Conservation (phyloP, 1,140 invertebrate genomes). For the Zaprionus tsacasi region DNA sequence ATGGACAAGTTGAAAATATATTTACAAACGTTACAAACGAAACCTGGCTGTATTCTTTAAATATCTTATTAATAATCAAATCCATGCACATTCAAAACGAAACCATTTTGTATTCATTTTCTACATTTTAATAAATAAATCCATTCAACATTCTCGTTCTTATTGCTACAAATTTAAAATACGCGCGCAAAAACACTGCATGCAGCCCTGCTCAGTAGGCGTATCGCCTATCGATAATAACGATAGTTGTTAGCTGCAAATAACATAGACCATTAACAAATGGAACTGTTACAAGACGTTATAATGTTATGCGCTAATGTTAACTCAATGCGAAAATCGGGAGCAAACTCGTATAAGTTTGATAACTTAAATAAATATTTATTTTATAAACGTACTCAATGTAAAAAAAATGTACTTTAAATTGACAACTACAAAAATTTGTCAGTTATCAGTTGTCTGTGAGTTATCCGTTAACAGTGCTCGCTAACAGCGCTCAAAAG, state of each 20-base stretch:
- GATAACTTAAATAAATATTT: too few relatives aligned
- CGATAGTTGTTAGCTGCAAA: background rate
- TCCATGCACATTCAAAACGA: background rate
- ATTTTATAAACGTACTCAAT: too few relatives aligned
- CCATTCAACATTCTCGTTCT: background rate
- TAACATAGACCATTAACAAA: background rate
- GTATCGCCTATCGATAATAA: background rate
- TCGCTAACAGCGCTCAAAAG: too few relatives aligned
- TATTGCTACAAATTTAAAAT: background rate
- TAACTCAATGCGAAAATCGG: too few relatives aligned
- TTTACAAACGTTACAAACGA: background rate
- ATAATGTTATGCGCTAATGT: too few relatives aligned
- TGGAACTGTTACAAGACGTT: too few relatives aligned
- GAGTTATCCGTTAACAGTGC: too few relatives aligned
- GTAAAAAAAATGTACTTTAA: too few relatives aligned
- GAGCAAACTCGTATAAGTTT: too few relatives aligned
- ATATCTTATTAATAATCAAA: background rate
- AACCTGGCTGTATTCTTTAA: background rate
- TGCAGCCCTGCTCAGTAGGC: background rate
- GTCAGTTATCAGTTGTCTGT: too few relatives aligned
- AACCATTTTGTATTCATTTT: background rate
- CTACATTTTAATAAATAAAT: background rate
- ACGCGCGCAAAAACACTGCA: background rate
- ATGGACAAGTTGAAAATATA: slow-evolving; percentile 34
- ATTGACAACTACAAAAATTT: too few relatives aligned